phyloP scores from a whole-genome alignment of 2,113 vertebrate species.

The Anser cygnoides region DNA sequence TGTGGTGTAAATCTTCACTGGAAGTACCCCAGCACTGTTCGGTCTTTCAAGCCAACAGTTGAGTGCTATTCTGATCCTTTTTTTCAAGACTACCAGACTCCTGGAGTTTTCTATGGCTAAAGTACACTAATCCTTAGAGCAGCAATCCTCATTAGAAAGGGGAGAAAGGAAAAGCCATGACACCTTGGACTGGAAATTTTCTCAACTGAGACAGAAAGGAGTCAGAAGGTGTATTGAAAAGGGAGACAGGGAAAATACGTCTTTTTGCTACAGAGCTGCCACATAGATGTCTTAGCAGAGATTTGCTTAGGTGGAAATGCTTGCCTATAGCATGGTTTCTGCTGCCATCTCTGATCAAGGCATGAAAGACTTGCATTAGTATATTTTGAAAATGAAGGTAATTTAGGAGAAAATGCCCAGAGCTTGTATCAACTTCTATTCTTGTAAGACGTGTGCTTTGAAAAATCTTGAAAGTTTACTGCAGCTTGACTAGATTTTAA shows the following conservation, averaged over 20 bases:
- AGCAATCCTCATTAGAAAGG: neutral
- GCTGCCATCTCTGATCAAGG: neutral
- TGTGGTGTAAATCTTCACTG: neutral
- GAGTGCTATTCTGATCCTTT: neutral
- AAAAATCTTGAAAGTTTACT: neutral
- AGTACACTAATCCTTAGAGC: neutral
- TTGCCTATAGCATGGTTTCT: neutral
- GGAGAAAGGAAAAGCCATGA: neutral
- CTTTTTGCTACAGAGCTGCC: neutral
- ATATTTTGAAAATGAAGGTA: neutral
- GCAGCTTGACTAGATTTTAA: neutral
- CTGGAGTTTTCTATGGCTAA: neutral
- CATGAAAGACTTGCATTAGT: neutral
- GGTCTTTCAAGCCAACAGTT: neutral
- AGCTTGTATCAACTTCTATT: neutral
- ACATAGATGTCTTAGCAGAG: neutral
- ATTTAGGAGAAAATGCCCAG: neutral
- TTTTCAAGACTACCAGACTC: neutral
- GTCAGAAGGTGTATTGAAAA: neutral
- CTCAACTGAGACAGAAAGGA: neutral
- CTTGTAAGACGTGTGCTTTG: neutral
- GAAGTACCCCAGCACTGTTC: neutral
- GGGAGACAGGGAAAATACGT: accelerated
- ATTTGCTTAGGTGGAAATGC: neutral
- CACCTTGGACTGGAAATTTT: neutral